Base-by-base conservation (phyloP, 1,140 invertebrate species). In the Heliothis virescens region DNA sequence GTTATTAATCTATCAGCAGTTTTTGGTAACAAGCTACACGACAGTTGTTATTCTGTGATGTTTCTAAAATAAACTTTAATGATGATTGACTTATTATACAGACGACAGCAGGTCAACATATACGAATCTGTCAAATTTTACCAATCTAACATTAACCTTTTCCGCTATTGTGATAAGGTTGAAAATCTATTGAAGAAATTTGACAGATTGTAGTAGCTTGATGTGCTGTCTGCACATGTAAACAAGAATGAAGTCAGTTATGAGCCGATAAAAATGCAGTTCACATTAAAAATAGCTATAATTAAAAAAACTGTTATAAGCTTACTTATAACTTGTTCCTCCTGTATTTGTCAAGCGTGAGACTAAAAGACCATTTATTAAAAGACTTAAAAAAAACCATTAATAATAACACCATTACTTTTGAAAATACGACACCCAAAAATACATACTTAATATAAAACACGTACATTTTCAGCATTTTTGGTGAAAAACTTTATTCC, bases 1-100 rank as follows among this genome's bases (percentile, higher is more conserved):
- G 86, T 91, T 90, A 91, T 67, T 21, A 67, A 91, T 92, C 87
- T 85, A 88, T 91, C 88, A 84, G 80, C 85, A 76, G 81, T 79
- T 78, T 57, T 52, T 48, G 50, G 71, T 79, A 82, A 81, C 71
- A 63, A 76, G 53, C 10, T 74, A 65, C 53, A 34, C 81, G 55
- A 78, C 80, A 74, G 75, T 80, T 72, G 29, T 81, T 60, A 52
- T 21, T 59, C 9, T 50, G 52, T 52, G 67, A 71, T 29, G 1
- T 16, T 69, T 52, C 29, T 12, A 67, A 48, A 67, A 67, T 67
- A 18, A n/a, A n/a, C 26, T 65, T 16, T 2, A 41, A 41, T 15
- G n/a, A 62, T 3, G 11, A 34, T 15, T 15, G 15, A 41, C 60
- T 63, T 3, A 48, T 48, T 18, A 2, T 26, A 26, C 1, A 26